Base-by-base conservation (phyloP, 1,140 invertebrate genomes). In the Arctopsyche grandis region DNA sequence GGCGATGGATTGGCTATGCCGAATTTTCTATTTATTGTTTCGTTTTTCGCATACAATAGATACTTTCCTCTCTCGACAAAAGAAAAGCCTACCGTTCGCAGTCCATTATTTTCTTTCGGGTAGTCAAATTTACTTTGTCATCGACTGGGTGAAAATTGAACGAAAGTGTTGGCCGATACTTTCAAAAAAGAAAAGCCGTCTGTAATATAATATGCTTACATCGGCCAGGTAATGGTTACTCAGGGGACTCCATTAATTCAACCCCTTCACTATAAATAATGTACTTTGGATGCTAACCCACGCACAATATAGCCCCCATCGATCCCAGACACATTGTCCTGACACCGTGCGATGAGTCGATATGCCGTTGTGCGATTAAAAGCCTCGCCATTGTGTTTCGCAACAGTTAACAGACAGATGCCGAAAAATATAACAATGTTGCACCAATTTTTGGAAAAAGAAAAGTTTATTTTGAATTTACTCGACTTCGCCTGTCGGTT, bases 101-200 rank as follows among this genome's bases (percentile, higher is more conserved):
- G 48, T 52, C 48, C 48, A 52, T 52, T 66, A 66, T 66, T 66
- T 66, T 66, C 24, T 12, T 66, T 12, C 63, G 21, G n/a, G 22
- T 22, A 66, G 21, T 26, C 63, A 26, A 66, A 66, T 66, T 26
- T 66, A 66, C 63, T 66, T 66, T 66, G 63, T 66, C 63, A 66
- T 26, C 14, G 63, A 66, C 21, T n/a, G 63, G 26, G 63, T 52
- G 48, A 52, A 52, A 52, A 52, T 14, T 16, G 16, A 52, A 52
- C 10, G 3, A 14, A 16, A 16, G 48, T 16, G 10, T 52, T 52
- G 48, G 16, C 48, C 48, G 48, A 14, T 52, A 16, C 48, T 38
- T 38, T 38, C 29, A 7, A 38, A 38, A 38, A 38, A 38, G 7
- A 38, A 38, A 38, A 38, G 29, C 29, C 29, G 56, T 19, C 56